Base-by-base conservation (phyloP, 2,888 invertebrate genomes). In the Hyposoter dolosus region DNA sequence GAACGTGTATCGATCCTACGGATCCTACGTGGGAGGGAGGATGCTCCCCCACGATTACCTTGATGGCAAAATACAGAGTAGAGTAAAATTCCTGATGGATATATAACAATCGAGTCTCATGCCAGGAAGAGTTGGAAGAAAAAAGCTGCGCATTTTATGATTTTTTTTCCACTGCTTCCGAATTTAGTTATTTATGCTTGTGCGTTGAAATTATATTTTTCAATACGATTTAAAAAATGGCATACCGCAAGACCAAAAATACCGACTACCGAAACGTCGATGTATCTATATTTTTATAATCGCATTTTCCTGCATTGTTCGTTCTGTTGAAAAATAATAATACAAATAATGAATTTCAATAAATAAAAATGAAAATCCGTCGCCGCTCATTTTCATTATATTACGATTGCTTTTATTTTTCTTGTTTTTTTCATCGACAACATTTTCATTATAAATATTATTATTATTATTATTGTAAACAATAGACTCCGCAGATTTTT, bases 71-170 rank as follows among this genome's bases (percentile, higher is more conserved):
- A 76, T 69, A 28, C 75, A 40, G 69, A 69, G 60, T 69, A 28
- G 77, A 83, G 82, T 77, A 77, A 74, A 68, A 78, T 45, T 50
- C 47, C 53, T 43, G 50, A 45, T 68, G 32, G 65, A 82, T 28
- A 45, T 56, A 68, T 45, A 43, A 40, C 50, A n/a, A n/a, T n/a
- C n/a, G 43, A 82, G 35, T 53, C 53, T n/a, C 6, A 45, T 35
- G 43, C 43, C 32, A 19, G 23, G 6, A 19, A 72, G n/a, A 68
- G n/a, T 68, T 66, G 0, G 32, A 60, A 32, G 35, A 56, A 72
- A 72, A 28, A 40, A 19, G 6, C 7, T 19, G 35, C 28, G 6
- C 12, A 60, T 28, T 60, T 28, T 12, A 4, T 5, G 45, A 17
- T 65, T 23, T 68, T 68, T 50, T 75, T 68, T 47, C 23, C 3